A percentile compares a stretch with the other conserved stretches of the same genome.
Evolutionary conservation across 2,113 vertebrate genomes (phyloP).

Genomic region (Mirounga angustirostris): DNA sequence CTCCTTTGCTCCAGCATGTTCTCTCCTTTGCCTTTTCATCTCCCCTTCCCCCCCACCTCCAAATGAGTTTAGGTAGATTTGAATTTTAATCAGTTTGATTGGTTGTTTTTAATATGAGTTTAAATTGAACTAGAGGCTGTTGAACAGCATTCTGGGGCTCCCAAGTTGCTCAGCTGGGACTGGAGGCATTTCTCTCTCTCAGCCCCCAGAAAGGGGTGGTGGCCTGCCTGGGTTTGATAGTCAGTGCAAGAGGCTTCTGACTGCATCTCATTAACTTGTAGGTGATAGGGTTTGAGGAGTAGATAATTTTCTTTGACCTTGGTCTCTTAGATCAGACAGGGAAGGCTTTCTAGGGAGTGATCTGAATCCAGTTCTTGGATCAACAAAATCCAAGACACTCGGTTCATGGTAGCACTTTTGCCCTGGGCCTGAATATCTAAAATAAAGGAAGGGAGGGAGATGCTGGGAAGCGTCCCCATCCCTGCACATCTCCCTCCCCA

Average conservation of each 20-base stretch:
- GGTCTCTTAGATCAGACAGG: neutral
- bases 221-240: too few species aligned
- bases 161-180: neutral
- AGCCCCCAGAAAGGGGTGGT: neutral
- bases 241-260: neutral
- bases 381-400: neutral
- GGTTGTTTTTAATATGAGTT: slow-evolving; percentile 61
- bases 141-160: neutral
- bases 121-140: slow-evolving; percentile 25
- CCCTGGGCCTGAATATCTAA: neutral
- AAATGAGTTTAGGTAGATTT: slow-evolving; percentile 18
- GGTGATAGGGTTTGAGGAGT: neutral
- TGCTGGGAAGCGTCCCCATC: neutral
- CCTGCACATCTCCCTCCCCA: accelerated
- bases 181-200: neutral
- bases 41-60: neutral
- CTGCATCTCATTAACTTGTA: neutral
- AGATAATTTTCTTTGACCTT: neutral
- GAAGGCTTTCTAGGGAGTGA: neutral
- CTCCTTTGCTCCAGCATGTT: neutral
- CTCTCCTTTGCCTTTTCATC: neutral
- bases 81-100: slow-evolving; percentile 54
- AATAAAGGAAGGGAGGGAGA: too few species aligned
- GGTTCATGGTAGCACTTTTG: neutral
- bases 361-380: neutral